A percentile compares a stretch with the other conserved stretches of the same genome.
phyloP scores from a whole-genome alignment of 2,797 vertebrate genomes.

The Orientallactaga sibirica region DNA sequence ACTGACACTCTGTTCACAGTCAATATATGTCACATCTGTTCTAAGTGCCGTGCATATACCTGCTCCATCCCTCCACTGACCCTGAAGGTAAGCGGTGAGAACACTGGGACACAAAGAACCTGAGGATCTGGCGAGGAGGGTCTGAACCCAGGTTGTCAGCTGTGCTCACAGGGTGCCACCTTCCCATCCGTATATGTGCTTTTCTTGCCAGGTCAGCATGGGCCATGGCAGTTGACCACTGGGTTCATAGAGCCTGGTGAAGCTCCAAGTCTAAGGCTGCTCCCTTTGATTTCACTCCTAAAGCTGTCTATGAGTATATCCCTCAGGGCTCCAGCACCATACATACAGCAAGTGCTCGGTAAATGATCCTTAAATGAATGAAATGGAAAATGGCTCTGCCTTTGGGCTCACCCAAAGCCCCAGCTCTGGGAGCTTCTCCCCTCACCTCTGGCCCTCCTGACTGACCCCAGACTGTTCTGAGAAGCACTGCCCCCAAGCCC shows the following conservation, averaged over 20 bases:
- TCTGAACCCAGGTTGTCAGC: neutral
- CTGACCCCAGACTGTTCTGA: neutral
- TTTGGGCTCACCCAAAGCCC: neutral
- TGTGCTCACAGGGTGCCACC: rapidly evolving
- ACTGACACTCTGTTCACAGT: neutral
- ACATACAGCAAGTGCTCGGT: slow-evolving; percentile 26
- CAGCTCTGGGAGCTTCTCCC: neutral
- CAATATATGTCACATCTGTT: neutral
- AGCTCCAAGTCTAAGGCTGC: neutral
- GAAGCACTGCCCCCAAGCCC: neutral
- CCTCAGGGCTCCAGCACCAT: no score
- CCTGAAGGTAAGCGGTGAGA: neutral
- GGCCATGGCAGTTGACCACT: neutral
- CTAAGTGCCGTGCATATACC: neutral
- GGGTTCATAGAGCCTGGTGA: neutral
- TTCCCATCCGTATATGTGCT: neutral
- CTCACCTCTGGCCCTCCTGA: neutral
- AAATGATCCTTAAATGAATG: neutral
- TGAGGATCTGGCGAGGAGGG: neutral
- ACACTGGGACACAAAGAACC: neutral
- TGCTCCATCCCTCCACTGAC: neutral
- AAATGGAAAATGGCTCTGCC: neutral
- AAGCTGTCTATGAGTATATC: neutral
- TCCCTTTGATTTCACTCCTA: neutral
- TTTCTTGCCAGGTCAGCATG: neutral